phyloP scores from a whole-genome alignment of 2,797 vertebrate genomes.

The Scomberomorus guttatus region DNA sequence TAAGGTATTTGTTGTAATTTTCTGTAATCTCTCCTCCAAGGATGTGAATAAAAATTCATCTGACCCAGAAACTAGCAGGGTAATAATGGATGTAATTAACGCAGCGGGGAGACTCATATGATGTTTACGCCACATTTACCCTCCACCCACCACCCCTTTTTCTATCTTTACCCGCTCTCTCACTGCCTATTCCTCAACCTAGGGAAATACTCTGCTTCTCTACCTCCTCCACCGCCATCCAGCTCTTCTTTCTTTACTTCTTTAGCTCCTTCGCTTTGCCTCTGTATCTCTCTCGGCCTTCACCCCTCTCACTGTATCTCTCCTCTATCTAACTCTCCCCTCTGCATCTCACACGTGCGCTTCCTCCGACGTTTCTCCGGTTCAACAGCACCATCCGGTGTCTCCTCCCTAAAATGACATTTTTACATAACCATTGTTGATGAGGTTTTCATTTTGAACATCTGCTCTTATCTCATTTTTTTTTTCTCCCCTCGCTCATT shows the following conservation, averaged over 20 bases:
- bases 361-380: slow-evolving; percentile 26
- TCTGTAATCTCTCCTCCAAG: slow-evolving; percentile 62
- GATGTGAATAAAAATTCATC: slow-evolving; percentile 53
- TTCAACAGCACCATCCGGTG: slow-evolving; percentile 82
- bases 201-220: slow-evolving; percentile 5
- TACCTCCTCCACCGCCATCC: background rate
- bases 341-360: slow-evolving; percentile 12
- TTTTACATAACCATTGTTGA: slow-evolving; percentile 73
- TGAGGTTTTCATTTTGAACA: slow-evolving; percentile 80
- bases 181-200: slow-evolving; percentile 29
- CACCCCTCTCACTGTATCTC: slow-evolving; percentile 23
- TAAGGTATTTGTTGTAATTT: slow-evolving; percentile 54
- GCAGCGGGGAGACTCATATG: slow-evolving; percentile 60
- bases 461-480: slow-evolving; percentile 76
- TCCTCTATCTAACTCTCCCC: slow-evolving; percentile 18
- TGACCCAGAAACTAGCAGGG: slow-evolving; percentile 73
- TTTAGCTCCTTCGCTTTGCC: slow-evolving; percentile 23
- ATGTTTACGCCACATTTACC: slow-evolving; percentile 54
- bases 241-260: slow-evolving; percentile 11
- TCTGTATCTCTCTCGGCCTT: slow-evolving; percentile 41
- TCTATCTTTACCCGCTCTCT: slow-evolving; percentile 36
- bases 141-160: slow-evolving; percentile 20
- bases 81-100: slow-evolving; percentile 78
- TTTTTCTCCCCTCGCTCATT: slow-evolving; percentile 67
- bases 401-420: rapidly evolving